Conservation (phyloP, 2,888 invertebrate species). For the Lacanobia oleracea region DNA sequence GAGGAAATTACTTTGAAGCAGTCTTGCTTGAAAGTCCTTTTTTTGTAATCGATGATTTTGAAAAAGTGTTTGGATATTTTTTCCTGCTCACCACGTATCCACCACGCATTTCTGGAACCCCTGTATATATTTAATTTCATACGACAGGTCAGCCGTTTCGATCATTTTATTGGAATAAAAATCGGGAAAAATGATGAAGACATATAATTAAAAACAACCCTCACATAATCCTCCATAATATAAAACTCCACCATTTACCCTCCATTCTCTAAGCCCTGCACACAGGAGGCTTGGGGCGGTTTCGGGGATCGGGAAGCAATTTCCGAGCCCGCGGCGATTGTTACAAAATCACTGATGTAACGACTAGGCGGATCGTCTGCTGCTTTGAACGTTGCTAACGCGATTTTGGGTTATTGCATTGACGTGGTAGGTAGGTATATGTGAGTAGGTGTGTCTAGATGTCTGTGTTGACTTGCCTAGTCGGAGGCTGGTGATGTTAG, state of each 20-base stretch:
- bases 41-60: too few relatives aligned
- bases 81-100: too few relatives aligned
- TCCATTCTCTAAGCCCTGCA: constrained; percentile 7
- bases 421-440: constrained; percentile 14
- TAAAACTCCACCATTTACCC: constrained; percentile 47
- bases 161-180: too few relatives aligned
- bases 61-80: too few relatives aligned
- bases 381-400: constrained; percentile 67
- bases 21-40: too few relatives aligned
- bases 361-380: constrained; percentile 67
- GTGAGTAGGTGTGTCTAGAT: background rate
- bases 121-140: too few relatives aligned
- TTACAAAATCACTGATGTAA: constrained; percentile 72
- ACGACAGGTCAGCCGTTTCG: too few relatives aligned
- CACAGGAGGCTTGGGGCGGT: constrained; percentile 58
- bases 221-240: constrained; percentile 9
- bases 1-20: too few relatives aligned
- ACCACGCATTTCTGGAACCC: too few relatives aligned
- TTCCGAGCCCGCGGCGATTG: constrained; percentile 85
- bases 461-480: background rate
- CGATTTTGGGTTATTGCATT: constrained; percentile 65
- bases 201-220: too few relatives aligned
- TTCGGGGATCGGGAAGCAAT: constrained; percentile 78
- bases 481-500: too few relatives aligned
- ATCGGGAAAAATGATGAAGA: too few relatives aligned